A percentile compares a stretch with the other conserved stretches of the same genome.
These are phyloP conservation scores for Coenobita brevimanus DNA, from an alignment of 1,140 invertebrate species.

Conservation along the genomic window DNA sequence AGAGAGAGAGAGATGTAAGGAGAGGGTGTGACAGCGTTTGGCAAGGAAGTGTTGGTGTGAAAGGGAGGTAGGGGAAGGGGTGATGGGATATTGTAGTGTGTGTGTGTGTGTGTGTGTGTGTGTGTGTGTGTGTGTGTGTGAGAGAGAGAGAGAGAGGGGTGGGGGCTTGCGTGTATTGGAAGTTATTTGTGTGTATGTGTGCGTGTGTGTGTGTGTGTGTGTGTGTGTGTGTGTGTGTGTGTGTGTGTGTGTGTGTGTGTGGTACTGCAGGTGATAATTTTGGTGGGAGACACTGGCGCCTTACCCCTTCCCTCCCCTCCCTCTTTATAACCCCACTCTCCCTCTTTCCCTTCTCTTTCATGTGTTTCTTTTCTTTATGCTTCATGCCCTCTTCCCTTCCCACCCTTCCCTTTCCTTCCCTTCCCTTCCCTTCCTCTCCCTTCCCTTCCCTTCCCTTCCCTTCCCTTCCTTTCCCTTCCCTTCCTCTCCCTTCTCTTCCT, in stretches of 20 bases:
- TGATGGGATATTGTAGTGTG: too few species aligned
- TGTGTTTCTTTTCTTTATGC: background rate
- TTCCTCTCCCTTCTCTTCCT: background rate
- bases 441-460: background rate
- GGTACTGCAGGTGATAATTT: too few species aligned
- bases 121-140: background rate
- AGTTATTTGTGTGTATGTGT: background rate
- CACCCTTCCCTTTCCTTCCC: background rate
- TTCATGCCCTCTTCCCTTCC: background rate
- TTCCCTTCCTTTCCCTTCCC: background rate
- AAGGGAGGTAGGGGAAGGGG: too few species aligned
- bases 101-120: too few species aligned
- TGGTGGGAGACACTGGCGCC: background rate
- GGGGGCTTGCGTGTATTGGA: too few species aligned
- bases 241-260: background rate
- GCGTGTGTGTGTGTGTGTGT: background rate
- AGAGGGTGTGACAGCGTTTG: too few species aligned
- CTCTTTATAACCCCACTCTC: background rate
- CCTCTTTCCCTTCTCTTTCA: background rate
- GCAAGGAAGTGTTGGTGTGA: too few species aligned
- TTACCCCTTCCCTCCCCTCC: background rate
- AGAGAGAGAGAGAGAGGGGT: constrained; percentile 4
- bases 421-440: background rate
- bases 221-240: constrained; percentile 22
- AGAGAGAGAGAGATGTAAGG: too few species aligned